These are phyloP conservation scores for Lamellibrachia luymesi DNA, from an alignment of 1,140 invertebrate species.

Conservation along the genomic window DNA sequence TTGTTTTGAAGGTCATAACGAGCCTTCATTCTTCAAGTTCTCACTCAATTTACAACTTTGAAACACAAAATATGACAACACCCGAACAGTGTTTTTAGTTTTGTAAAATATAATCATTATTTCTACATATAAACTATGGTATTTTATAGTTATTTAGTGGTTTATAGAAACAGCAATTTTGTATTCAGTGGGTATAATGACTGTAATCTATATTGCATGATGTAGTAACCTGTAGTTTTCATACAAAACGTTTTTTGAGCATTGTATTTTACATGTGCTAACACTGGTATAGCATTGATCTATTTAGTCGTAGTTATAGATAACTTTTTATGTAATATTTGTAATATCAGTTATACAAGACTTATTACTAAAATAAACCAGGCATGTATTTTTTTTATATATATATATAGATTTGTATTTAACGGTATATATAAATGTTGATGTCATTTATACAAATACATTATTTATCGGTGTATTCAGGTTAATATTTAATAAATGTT, in stretches of 20 bases:
- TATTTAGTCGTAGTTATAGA: neutral
- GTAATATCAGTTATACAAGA: neutral
- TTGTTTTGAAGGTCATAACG: neutral
- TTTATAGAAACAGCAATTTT: neutral
- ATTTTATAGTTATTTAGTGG: neutral
- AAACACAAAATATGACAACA: neutral
- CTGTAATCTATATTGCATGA: too few species aligned
- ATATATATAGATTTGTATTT: slow-evolving; percentile 5
- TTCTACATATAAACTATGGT: neutral
- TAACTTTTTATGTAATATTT: neutral
- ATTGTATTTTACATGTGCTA: neutral
- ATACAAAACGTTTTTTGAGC: neutral
- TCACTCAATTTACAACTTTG: neutral
- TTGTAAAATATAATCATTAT: neutral
- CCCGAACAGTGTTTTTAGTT: neutral
- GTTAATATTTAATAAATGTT: neutral
- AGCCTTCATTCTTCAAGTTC: neutral
- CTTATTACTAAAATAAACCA: neutral
- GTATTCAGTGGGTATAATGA: neutral
- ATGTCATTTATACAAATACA: neutral
- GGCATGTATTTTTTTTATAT: neutral
- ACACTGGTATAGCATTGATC: neutral
- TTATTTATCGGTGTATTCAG: neutral
- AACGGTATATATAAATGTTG: neutral
- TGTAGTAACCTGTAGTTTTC: too few species aligned